phyloP scores from a whole-genome alignment of 2,888 invertebrate genomes.

The Kryphioiulus occultus region DNA sequence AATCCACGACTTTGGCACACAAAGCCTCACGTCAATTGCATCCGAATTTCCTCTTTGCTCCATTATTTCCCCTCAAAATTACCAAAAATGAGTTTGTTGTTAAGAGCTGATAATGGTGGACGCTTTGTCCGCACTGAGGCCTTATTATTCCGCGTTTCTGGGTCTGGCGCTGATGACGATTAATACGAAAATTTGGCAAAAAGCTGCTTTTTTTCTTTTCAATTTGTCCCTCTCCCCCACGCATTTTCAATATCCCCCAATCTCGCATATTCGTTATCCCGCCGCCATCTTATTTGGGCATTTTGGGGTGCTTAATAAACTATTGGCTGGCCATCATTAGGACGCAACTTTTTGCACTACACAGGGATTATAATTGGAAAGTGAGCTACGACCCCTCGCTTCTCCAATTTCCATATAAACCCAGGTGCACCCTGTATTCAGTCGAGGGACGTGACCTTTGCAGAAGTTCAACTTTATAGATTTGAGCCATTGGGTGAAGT shows the following conservation, averaged over 20 bases:
- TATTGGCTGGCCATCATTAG: conserved; percentile 27
- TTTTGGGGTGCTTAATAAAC: conserved; percentile 41
- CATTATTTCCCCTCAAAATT: conserved; percentile 37
- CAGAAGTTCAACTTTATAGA: neutral
- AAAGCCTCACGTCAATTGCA: conserved; percentile 42
- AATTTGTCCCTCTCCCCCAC: conserved; percentile 11
- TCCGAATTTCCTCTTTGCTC: conserved; percentile 30
- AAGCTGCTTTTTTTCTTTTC: conserved; percentile 39
- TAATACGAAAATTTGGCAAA: conserved; percentile 22
- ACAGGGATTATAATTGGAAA: neutral
- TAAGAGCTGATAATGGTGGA: conserved; percentile 33
- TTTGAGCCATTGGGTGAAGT: too few species aligned
- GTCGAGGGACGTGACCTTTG: neutral
- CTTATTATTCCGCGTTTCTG: neutral
- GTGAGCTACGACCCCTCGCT: neutral
- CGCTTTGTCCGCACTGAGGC: neutral
- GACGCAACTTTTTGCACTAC: neutral
- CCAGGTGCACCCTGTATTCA: neutral
- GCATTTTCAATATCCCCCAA: conserved; percentile 1
- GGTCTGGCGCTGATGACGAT: neutral
- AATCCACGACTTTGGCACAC: neutral
- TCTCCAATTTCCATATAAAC: neutral
- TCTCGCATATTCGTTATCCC: neutral
- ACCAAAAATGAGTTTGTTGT: conserved; percentile 44
- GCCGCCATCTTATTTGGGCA: neutral